Base-by-base conservation (phyloP, 2,113 vertebrate genomes). In the Cephalopterus ornatus region DNA sequence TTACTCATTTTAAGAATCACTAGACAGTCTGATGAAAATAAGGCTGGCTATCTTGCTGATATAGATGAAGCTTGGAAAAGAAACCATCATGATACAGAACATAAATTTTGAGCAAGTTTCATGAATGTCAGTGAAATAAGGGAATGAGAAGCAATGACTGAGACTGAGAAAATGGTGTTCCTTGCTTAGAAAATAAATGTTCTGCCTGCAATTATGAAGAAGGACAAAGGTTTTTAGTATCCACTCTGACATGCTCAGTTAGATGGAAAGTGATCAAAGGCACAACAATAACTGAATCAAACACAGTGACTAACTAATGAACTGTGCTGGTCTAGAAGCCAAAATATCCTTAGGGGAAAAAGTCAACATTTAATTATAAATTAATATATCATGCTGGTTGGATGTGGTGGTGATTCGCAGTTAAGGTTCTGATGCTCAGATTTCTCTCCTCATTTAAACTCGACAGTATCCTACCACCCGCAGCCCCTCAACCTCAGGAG, bases 301-400 rank as follows among this genome's bases (percentile, higher is more conserved):
- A 81, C 5, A 6, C 88, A 95, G 67, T 28, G n/a, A 90, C 71
- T 85, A 88, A 73, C 46, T 92, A 90, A 95, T 88, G 89, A 96
- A 94, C 62, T 90, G n/a, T 59, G 27, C 46, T 39, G 35, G 17
- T 83, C 71, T 14, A 76, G 67, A 80, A 94, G 71, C 33, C 72
- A 89, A 88, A 93, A 85, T 77, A 77, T 80, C 93, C 78, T 83
- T 32, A 39, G 85, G 85, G 56, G 72, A 73, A 73, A 91, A 71
- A 90, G n/a, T 71, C 72, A 94, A 84, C 82, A 74, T 75, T 94
- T 94, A 94, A 80, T 93, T 94, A 81, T 74, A 71, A 95, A 91
- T 93, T 93, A 91, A 93, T 88, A 59, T 41, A 74, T 88, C 52
- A 59, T 37, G 59, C 23, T 6, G 13, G 18, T 46, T 80, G 72